Conservation (phyloP, 2,888 invertebrate species). For the Pemphredon lugubris region DNA sequence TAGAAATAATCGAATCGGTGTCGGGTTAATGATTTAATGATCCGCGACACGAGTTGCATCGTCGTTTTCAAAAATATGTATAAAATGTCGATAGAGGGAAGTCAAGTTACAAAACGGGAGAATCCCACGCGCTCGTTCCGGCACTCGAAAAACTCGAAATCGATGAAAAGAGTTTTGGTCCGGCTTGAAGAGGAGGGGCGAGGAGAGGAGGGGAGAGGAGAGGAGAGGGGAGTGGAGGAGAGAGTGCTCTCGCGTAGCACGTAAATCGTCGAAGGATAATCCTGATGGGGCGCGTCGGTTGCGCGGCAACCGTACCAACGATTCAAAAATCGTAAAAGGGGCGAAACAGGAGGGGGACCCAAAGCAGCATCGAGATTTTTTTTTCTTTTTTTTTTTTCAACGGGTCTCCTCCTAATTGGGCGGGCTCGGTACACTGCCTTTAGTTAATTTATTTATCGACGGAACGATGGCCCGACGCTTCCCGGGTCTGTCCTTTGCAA, state of each 20-base stretch:
- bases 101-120: neutral
- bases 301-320: slow-evolving; percentile 56
- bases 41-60: too few relatives aligned
- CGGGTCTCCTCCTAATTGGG: slow-evolving; percentile 53
- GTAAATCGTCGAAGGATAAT: slow-evolving; percentile 63
- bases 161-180: slow-evolving; percentile 47
- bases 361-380: slow-evolving; percentile 35
- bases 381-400: slow-evolving; percentile 16
- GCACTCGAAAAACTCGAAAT: slow-evolving; percentile 46
- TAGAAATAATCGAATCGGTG: too few relatives aligned
- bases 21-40: too few relatives aligned
- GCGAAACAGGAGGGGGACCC: slow-evolving; percentile 28
- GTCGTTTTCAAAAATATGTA: too few relatives aligned
- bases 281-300: slow-evolving; percentile 55
- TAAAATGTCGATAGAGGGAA: neutral
- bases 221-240: slow-evolving; percentile 12
- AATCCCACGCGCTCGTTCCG: slow-evolving; percentile 9
- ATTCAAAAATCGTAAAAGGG: slow-evolving; percentile 62
- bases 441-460: slow-evolving; percentile 61
- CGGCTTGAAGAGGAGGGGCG: neutral
- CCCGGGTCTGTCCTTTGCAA: slow-evolving; percentile 27
- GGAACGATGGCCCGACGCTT: slow-evolving; percentile 46
- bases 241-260: slow-evolving; percentile 34
- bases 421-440: slow-evolving; percentile 35
- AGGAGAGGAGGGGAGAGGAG: slow-evolving; percentile 5